Conservation (phyloP, 2,797 vertebrate species). For the Limnodromus scolopaceus region DNA sequence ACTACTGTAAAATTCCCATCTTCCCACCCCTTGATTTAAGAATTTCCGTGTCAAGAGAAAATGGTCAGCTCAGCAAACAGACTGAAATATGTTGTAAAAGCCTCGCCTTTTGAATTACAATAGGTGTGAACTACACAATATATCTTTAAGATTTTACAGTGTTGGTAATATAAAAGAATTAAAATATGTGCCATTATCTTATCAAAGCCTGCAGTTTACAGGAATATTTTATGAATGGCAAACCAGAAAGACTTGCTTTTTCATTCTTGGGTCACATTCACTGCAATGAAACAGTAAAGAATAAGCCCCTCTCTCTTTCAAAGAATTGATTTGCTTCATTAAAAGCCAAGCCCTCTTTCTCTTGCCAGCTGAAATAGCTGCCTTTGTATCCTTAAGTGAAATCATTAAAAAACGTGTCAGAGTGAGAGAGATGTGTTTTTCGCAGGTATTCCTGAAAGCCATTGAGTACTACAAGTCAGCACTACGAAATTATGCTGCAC, state of each 20-base stretch:
- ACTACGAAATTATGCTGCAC: background rate
- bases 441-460: conserved; percentile 70
- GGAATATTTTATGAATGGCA: conserved; percentile 13
- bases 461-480: conserved; percentile 36
- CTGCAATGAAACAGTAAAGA: background rate
- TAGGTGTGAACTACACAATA: background rate
- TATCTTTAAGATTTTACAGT: background rate
- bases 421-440: conserved; percentile 61
- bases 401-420: conserved; percentile 46
- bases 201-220: background rate
- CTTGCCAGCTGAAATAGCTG: conserved; percentile 50
- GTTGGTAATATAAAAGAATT: background rate
- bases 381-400: conserved; percentile 65
- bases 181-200: background rate
- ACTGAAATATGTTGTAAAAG: background rate
- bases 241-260: background rate
- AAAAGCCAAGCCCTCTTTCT: conserved; percentile 56
- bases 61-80: background rate
- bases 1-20: conserved; percentile 50
- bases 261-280: background rate
- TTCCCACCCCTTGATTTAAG: conserved; percentile 33
- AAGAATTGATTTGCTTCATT: conserved; percentile 50
- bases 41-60: conserved; percentile 34
- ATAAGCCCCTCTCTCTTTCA: background rate
- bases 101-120: background rate